Conservation (phyloP, 1,140 invertebrate species). For the Amphibalanus amphitrite region DNA sequence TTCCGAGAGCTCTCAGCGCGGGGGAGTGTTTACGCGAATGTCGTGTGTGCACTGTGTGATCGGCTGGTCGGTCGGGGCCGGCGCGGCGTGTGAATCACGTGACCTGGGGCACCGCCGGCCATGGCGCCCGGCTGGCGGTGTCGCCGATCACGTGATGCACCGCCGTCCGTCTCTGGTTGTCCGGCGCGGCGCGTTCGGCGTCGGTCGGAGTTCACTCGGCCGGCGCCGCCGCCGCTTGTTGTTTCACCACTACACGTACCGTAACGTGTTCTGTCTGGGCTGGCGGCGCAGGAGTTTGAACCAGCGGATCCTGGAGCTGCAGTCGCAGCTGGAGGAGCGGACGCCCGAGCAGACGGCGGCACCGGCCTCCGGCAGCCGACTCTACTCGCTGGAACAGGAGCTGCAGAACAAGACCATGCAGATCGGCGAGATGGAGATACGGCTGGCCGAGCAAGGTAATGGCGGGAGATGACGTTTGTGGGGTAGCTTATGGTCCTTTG, state of each 20-base stretch:
- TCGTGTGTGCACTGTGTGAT: no score
- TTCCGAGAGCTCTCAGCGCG: not conserved
- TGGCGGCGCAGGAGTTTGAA: conserved; percentile 39
- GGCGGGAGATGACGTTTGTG: not conserved
- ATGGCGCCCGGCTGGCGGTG: not conserved
- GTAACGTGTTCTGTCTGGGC: not conserved
- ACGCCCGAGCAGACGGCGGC: conserved; percentile 20
- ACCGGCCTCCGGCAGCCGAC: conserved; percentile 10
- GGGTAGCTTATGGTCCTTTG: not conserved
- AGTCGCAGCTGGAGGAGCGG: conserved; percentile 50
- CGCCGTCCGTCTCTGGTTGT: not conserved
- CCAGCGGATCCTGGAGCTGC: conserved; percentile 59
- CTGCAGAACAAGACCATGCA: conserved; percentile 16
- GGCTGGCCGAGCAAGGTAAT: conserved; percentile 15
- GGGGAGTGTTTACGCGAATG: no score
- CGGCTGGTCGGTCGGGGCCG: not conserved
- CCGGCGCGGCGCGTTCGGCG: not conserved
- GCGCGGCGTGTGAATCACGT: not conserved
- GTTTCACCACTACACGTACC: not conserved
- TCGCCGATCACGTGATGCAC: not conserved
- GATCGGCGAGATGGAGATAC: conserved; percentile 19
- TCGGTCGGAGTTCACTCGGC: not conserved
- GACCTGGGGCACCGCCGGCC: no score
- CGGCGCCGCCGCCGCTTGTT: no score
- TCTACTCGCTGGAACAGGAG: conserved; percentile 13